A percentile compares a stretch with the other conserved stretches of the same genome.
Conservation (phyloP, 2,888 invertebrate genomes). For the Platycheirus albimanus region DNA sequence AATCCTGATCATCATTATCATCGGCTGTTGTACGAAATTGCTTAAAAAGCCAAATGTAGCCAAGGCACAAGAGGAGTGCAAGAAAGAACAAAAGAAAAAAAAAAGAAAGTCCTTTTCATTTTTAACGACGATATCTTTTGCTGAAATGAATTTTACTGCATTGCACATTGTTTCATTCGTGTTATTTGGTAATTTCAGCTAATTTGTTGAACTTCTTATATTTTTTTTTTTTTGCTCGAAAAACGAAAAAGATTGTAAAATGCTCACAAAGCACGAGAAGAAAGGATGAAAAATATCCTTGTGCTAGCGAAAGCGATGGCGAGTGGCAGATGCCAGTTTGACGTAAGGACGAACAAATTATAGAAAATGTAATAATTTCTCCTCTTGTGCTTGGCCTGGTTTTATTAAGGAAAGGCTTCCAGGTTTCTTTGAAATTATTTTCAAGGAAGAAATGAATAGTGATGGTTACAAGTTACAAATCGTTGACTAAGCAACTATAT, state of each 20-base stretch:
- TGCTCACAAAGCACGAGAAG: slow-evolving; percentile 15
- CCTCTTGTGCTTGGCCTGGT: not conserved
- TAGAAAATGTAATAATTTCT: not conserved
- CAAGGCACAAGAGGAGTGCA: not conserved
- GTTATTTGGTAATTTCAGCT: slow-evolving; percentile 67
- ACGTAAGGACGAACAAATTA: slow-evolving; percentile 3
- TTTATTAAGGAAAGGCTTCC: slow-evolving; percentile 11
- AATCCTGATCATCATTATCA: slow-evolving; percentile 36
- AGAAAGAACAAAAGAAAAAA: not conserved
- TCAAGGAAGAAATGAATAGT: not conserved
- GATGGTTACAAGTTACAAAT: not conserved
- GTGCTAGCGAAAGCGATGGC: not conserved
- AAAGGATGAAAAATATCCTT: not conserved
- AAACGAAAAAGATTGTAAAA: slow-evolving; percentile 25
- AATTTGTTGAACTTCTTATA: slow-evolving; percentile 43
- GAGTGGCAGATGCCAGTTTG: not conserved
- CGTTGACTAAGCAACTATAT: no score
- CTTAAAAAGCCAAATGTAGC: not conserved
- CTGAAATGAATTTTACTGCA: slow-evolving; percentile 68
- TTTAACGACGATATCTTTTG: slow-evolving; percentile 25
- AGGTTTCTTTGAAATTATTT: no score
- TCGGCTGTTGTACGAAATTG: slow-evolving; percentile 12
- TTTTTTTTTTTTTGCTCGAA: not conserved
- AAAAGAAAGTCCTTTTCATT: not conserved
- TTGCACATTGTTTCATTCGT: slow-evolving; percentile 66